Base-by-base conservation (phyloP, 2,797 vertebrate species). In the Potorous gilbertii region DNA sequence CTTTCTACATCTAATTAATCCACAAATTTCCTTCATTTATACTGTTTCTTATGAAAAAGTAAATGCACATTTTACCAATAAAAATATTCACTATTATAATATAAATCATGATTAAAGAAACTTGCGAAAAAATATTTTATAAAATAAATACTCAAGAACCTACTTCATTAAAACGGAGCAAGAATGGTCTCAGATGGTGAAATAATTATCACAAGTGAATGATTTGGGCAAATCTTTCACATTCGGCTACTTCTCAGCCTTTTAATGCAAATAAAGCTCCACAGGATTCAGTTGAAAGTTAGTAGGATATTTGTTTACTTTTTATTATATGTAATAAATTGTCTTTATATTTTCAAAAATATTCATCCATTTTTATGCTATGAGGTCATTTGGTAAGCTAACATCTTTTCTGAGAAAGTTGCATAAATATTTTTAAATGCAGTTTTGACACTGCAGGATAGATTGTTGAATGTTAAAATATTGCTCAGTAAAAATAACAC, bases 371-470 rank as follows among this genome's bases (percentile, higher is more conserved):
- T 55, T 94, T 97, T 97, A 96, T 62, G n/a, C 56, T 95, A 24
- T 2, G 90, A 95, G 91, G 18, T 96, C 92, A 28, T 87, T 40
- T 0, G 4, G 0, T 50, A 52, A 56, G 95, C 87, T n/a, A 93
- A 5, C n/a, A 54, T 57, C 81, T 8, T 56, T 92, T 96, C 93
- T 89, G 46, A 55, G 97, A 87, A 4, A 62, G 54, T 52, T 94
- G 9, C 92, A 96, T 93, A 90, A 95, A 28, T 90, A 90, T 91
- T 92, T 91, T 89, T 57, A 97, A 98, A 95, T 89, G n/a, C 52
- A 95, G 50, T 93, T 89, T 74, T 94, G 34, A 27, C 93, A 94
- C 13, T 28, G 34, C 50, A 91, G 56, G 50, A 92, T 90, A 93
- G 55, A 93, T 0, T 92, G 29, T 46, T 94, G 93, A 96, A 34